Base-by-base conservation (phyloP, 1,140 invertebrate genomes). In the Acromyrmex echinatior region DNA sequence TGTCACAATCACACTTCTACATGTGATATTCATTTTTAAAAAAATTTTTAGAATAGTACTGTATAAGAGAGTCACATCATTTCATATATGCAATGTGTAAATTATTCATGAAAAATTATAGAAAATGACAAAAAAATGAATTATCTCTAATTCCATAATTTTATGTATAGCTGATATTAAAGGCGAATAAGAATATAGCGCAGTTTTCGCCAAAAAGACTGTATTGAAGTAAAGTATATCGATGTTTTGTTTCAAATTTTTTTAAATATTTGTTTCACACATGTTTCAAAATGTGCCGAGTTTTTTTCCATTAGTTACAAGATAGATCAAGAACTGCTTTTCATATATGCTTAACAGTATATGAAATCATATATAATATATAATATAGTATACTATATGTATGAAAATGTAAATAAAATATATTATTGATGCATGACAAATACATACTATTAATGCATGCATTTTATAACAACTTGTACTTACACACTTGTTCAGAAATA, bases 341-440 rank as follows among this genome's bases (percentile, higher is more conserved):
- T 74, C 71, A 85, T 35, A 65, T 51, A 53, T 31, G 14, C 3
- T 71, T 70, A 5, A 10, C 16, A 53, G 7, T 53, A 53, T 73
- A 31, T 53, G 7, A 28, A 53, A 53, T 28, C 39, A 62, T 31
- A 16, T 6, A 12, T 35, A 49, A 70, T 49, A 35, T 18, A 45
- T 35, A 49, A 70, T 49, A 35, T 18, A 45, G 21, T 58, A 16
- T 51, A 7, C n/a, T 31, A 49, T 63, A 12, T 45, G 51, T 58
- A 81, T 7, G 53, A 60, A 81, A 90, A 77, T 90, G 88, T 89
- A 89, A 84, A 89, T 90, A 89, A 82, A 89, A 56, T 45, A 66
- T 45, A 0, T 79, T 35, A 10, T 68, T 25, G 18, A 53, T 21
- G 63, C 63, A 18, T 18, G 25, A 65, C 25, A 73, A 73, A 5